Conservation (phyloP, 1,140 invertebrate genomes). For the Lordiphosa collinella region DNA sequence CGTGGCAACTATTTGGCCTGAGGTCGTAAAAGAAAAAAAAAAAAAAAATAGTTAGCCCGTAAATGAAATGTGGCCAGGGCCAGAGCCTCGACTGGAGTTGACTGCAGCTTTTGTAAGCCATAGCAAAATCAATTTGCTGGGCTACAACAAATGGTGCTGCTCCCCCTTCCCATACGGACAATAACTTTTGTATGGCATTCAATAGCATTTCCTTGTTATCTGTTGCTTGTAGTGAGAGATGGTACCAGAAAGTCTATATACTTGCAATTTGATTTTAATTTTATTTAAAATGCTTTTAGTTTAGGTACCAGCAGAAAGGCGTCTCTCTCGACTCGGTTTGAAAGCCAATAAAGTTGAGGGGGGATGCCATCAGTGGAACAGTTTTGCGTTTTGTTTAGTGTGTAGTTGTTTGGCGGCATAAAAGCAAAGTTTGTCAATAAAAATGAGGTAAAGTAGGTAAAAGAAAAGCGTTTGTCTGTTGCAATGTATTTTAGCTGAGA, state of each 20-base stretch:
- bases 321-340: slow-evolving; percentile 5
- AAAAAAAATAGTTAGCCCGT: background rate
- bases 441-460: no score
- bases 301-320: slow-evolving; percentile 20
- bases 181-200: slow-evolving; percentile 39
- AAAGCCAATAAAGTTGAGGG: slow-evolving; percentile 55
- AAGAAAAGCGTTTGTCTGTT: no score
- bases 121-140: slow-evolving; percentile 63
- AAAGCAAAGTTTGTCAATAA: slow-evolving; percentile 3
- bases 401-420: slow-evolving; percentile 9
- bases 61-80: slow-evolving; percentile 26
- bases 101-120: slow-evolving; percentile 42
- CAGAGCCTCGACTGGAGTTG: slow-evolving; percentile 1
- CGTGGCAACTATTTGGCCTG: slow-evolving; percentile 31
- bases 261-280: slow-evolving; percentile 69
- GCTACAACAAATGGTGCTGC: slow-evolving; percentile 25
- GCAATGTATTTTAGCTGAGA: no score
- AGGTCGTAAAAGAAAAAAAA: no score
- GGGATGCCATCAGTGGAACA: slow-evolving; percentile 43
- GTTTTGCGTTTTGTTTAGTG: slow-evolving; percentile 33
- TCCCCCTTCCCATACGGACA: slow-evolving; percentile 2
- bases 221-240: slow-evolving; percentile 13
- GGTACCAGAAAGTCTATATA: slow-evolving; percentile 9
- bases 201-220: slow-evolving; percentile 66
- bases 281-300: slow-evolving; percentile 73